These are phyloP conservation scores for Scomberomorus guttatus DNA, from an alignment of 2,797 vertebrate genomes.

Conservation along the genomic window DNA sequence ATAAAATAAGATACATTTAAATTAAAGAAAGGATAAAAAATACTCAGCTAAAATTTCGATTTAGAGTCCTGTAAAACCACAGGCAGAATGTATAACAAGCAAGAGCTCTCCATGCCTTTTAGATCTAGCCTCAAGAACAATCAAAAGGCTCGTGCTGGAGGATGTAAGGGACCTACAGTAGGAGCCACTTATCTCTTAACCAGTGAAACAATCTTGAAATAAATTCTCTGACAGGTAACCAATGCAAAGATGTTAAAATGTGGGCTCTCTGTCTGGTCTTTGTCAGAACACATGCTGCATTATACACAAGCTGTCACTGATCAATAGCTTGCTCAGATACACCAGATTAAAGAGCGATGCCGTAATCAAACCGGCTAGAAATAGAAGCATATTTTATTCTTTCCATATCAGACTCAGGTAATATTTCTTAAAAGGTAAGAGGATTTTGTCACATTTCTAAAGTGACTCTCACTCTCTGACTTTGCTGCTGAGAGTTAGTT, in stretches of 20 bases:
- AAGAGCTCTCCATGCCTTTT: neutral
- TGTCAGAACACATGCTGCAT: neutral
- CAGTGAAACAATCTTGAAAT: neutral
- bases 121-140: neutral
- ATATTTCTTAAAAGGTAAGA: neutral
- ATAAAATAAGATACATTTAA: neutral
- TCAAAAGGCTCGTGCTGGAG: neutral
- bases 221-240: neutral
- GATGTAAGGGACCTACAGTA: neutral
- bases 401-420: neutral
- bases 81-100: neutral
- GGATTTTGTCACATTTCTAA: neutral
- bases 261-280: neutral
- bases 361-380: neutral
- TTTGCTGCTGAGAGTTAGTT: too few species aligned
- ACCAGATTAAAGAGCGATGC: neutral
- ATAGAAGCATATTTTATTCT: neutral
- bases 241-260: neutral
- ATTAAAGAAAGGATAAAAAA: neutral
- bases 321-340: neutral
- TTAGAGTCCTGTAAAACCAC: neutral
- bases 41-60: neutral
- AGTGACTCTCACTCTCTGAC: neutral
- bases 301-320: conserved; percentile 2
- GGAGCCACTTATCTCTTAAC: neutral